Evolutionary conservation across 30 jellyfish, hydroid and myxozoan species (phyloP).

Genomic region (Chrysaora quinquecirrha): DNA sequence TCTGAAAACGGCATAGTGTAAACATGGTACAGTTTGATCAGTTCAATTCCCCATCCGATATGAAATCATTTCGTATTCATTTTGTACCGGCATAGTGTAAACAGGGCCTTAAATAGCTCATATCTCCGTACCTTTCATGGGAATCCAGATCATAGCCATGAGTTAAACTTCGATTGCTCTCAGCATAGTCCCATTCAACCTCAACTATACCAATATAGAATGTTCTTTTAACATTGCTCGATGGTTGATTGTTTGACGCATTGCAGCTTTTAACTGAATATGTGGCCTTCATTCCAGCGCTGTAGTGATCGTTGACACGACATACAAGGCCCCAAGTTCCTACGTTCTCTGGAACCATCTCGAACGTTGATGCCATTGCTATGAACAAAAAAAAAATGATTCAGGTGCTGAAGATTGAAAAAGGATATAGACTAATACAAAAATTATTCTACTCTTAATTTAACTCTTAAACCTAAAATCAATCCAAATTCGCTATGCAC

Average conservation of each 20-base stretch:
- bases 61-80: no score
- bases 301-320: slow-evolving; percentile 63
- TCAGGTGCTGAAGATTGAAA: neutral
- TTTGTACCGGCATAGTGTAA: no score
- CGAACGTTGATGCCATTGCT: slow-evolving; percentile 54
- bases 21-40: no score
- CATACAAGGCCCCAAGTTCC: slow-evolving; percentile 75
- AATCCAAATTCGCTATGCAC: neutral
- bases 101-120: no score
- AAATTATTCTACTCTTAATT: neutral
- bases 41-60: no score
- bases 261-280: slow-evolving; percentile 56
- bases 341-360: slow-evolving; percentile 59
- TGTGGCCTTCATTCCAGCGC: slow-evolving; percentile 64
- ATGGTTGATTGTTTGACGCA: neutral
- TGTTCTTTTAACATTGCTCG: slow-evolving; percentile 8
- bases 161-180: slow-evolving; percentile 44
- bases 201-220: slow-evolving; percentile 62
- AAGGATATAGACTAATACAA: neutral
- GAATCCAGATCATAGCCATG: slow-evolving; percentile 44
- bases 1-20: neutral
- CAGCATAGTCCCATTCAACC: slow-evolving; percentile 76
- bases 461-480: neutral
- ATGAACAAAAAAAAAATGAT: neutral
- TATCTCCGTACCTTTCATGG: slow-evolving; percentile 16